These are phyloP conservation scores for Falco naumanni DNA, from an alignment of 2,797 vertebrate genomes.

Conservation along the genomic window DNA sequence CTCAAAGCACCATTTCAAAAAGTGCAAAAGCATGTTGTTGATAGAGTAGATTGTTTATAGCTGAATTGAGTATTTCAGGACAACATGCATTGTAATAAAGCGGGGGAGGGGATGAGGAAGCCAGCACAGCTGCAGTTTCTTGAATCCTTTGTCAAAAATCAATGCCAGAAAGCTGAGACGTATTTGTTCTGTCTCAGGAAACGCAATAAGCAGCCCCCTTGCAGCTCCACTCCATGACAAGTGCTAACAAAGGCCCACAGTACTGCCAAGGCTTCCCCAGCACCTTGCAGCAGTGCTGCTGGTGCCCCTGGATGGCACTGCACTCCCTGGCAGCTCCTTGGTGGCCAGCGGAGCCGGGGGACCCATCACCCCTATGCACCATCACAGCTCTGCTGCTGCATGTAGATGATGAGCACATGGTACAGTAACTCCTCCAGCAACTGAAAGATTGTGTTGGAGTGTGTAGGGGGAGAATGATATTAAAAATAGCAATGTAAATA, in stretches of 20 bases:
- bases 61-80: constrained; percentile 84
- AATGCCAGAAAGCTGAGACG: constrained; percentile 64
- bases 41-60: constrained; percentile 94
- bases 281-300: constrained; percentile 14
- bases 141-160: constrained; percentile 75
- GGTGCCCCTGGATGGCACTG: not conserved
- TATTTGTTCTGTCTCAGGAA: constrained; percentile 70
- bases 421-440: not conserved
- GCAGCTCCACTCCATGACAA: constrained; percentile 61
- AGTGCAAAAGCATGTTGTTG: constrained; percentile 99
- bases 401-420: not conserved
- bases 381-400: constrained; percentile 14
- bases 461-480: not conserved
- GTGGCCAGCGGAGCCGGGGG: constrained; percentile 18
- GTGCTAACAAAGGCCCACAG: constrained; percentile 53
- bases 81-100: constrained; percentile 79
- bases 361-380: not conserved
- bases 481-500: not conserved
- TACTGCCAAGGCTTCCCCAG: constrained; percentile 17
- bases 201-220: constrained; percentile 62
- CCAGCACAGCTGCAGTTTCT: constrained; percentile 76
- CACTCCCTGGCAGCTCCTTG: not conserved
- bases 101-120: constrained; percentile 49
- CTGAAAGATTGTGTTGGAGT: not conserved
- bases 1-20: constrained; percentile 89